Evolutionary conservation across 2,888 invertebrate species (phyloP), one percentile per base, ranked within the genome.

Genomic region (Lithophane socia): DNA sequence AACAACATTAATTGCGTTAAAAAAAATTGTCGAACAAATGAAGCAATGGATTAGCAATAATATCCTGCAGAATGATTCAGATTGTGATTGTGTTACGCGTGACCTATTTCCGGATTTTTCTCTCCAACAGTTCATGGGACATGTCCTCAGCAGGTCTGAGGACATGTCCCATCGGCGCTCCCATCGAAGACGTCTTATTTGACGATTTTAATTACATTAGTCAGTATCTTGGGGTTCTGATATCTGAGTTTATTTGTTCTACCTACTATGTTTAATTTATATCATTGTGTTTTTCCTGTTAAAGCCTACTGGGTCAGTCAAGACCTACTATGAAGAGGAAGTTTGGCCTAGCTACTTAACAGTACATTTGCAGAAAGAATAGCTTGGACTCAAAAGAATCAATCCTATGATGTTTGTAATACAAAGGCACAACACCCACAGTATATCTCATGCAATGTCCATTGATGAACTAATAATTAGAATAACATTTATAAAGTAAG

Each of bases 401-500:
- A 65, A 72, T 58, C 1, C 21, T 47, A 44, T 65, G 49, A 52
- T 44, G n/a, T 73, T 54, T 60, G 16, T 42, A n/a, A 18, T 8
- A 65, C 73, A 73, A 80, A 80, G 13, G 13, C 37, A 2, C 16
- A 58, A 78, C 65, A 66, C 37, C 44, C 58, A 66, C 80, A 24
- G 54, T 18, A 21, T 66, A 16, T 52, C 0, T 49, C 21, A 24
- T 1, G 8, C 29, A 24, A 64, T 37, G 63, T 18, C 52, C 37
- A 54, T 54, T 80, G 42, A 73, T 73, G 12, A 73, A 72, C 29
- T 60, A 37, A 18, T 29, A n/a, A 61, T 29, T 37, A 56, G 13
- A 64, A 60, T 61, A 16, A 44, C 16, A 61, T 78, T 47, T 70
- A 49, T n/a, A 42, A 71, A 66, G 52, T 47, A 16, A 66, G 73